phyloP scores from a whole-genome alignment of 2,888 invertebrate genomes.

The Sisyra terminalis region DNA sequence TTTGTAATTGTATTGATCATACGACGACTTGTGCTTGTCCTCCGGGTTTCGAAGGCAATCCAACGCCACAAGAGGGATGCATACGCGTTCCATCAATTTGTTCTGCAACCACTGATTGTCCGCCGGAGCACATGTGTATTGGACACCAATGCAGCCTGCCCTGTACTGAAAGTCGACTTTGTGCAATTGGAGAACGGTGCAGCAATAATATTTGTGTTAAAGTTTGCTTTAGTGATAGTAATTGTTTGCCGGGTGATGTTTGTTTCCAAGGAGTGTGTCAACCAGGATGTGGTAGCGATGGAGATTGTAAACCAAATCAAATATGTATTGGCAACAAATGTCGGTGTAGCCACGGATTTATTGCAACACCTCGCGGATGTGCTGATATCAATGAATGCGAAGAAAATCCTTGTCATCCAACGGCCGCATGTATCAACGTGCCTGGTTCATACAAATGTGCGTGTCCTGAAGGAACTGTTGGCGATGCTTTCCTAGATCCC shows the following conservation, averaged over 20 bases:
- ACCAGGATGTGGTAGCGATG: slow-evolving; percentile 65
- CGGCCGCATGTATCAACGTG: slow-evolving; percentile 62
- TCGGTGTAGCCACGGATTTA: slow-evolving; percentile 61
- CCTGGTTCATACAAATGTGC: slow-evolving; percentile 66
- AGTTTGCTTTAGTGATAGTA: slow-evolving; percentile 77
- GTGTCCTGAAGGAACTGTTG: slow-evolving; percentile 65
- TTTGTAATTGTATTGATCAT: slow-evolving; percentile 61
- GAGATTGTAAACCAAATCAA: slow-evolving; percentile 65
- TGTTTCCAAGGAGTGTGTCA: slow-evolving; percentile 67
- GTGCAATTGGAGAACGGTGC: slow-evolving; percentile 75
- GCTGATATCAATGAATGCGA: slow-evolving; percentile 72
- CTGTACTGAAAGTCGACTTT: slow-evolving; percentile 53
- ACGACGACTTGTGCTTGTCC: slow-evolving; percentile 66
- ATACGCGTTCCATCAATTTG: slow-evolving; percentile 64
- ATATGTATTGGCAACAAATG: slow-evolving; percentile 60
- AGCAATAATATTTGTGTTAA: slow-evolving; percentile 62
- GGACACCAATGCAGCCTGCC: slow-evolving; percentile 62
- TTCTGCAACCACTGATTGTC: slow-evolving; percentile 51
- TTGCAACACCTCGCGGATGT: slow-evolving; percentile 56
- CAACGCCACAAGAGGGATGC: slow-evolving; percentile 77
- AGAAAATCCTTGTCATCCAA: slow-evolving; percentile 59
- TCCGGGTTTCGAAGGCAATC: slow-evolving; percentile 70
- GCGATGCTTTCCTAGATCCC: slow-evolving; percentile 49
- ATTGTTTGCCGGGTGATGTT: slow-evolving; percentile 79
- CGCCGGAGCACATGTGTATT: slow-evolving; percentile 59